phyloP scores from a whole-genome alignment of 2,797 vertebrate species.

The Mastacembelus armatus region DNA sequence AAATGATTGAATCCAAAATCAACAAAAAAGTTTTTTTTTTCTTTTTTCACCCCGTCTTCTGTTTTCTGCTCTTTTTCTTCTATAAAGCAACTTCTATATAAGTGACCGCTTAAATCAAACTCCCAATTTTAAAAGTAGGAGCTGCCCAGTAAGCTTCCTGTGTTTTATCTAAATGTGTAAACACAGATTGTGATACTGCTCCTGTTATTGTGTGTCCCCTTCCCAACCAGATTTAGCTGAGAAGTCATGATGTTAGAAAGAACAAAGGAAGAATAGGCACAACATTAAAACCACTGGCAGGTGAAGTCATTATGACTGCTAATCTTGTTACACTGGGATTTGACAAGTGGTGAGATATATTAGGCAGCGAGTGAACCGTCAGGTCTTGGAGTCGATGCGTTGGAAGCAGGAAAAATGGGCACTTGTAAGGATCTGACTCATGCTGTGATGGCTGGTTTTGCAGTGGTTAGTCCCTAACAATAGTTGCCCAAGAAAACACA shows the following conservation, averaged over 20 bases:
- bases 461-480: too few relatives aligned
- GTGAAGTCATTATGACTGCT: too few relatives aligned
- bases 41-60: not conserved
- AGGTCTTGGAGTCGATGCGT: too few relatives aligned
- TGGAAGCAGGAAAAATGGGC: too few relatives aligned
- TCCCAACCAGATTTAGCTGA: slow-evolving; percentile 6
- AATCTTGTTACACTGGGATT: too few relatives aligned
- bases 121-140: slow-evolving; percentile 28
- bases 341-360: too few relatives aligned
- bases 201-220: slow-evolving; percentile 1
- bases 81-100: not conserved
- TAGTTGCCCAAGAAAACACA: too few relatives aligned
- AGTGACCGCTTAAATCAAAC: not conserved
- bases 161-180: slow-evolving; percentile 1
- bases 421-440: too few relatives aligned
- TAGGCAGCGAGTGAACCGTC: too few relatives aligned
- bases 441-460: too few relatives aligned
- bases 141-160: not conserved
- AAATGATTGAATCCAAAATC: slow-evolving; percentile 43
- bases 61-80: not conserved
- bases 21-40: not conserved
- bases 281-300: too few relatives aligned
- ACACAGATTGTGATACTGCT: not conserved
- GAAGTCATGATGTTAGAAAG: slow-evolving; percentile 25
- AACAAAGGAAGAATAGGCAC: slow-evolving; percentile 52